Conservation (phyloP, 2,888 invertebrate species). For the Sceliomorpha sp. region DNA sequence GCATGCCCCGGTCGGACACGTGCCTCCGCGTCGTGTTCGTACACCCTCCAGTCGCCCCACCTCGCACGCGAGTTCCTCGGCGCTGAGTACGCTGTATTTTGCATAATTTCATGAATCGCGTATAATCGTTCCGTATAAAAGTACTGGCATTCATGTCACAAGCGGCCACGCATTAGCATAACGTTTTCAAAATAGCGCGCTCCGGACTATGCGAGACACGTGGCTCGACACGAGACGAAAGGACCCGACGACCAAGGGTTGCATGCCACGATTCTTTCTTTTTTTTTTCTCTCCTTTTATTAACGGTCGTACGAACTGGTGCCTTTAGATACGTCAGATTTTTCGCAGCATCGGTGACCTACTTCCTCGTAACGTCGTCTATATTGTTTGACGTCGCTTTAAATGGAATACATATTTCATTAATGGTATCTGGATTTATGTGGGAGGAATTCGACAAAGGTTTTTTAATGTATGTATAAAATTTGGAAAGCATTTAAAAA, state of each 20-base stretch:
- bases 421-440: no score
- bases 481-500: no score
- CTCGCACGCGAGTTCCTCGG: conserved; percentile 48
- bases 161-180: conserved; percentile 66
- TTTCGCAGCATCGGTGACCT: conserved; percentile 9
- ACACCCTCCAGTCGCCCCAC: conserved; percentile 60
- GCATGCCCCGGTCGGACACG: conserved; percentile 66
- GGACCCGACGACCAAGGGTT: conserved; percentile 44
- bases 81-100: conserved; percentile 57
- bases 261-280: conserved; percentile 36
- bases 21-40: conserved; percentile 50
- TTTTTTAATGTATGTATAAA: no score
- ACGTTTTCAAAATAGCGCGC: conserved; percentile 64
- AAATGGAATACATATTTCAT: no score
- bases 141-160: conserved; percentile 57
- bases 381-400: neutral
- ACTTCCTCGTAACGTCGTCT: neutral
- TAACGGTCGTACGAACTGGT: conserved; percentile 5
- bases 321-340: conserved; percentile 1
- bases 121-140: conserved; percentile 64
- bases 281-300: neutral
- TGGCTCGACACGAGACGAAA: conserved; percentile 60
- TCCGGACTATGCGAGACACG: conserved; percentile 61
- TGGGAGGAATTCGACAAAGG: no score
- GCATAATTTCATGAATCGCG: conserved; percentile 74